These are phyloP conservation scores for Cheilosia urbana DNA, from an alignment of 2,888 invertebrate species.

Conservation along the genomic window DNA sequence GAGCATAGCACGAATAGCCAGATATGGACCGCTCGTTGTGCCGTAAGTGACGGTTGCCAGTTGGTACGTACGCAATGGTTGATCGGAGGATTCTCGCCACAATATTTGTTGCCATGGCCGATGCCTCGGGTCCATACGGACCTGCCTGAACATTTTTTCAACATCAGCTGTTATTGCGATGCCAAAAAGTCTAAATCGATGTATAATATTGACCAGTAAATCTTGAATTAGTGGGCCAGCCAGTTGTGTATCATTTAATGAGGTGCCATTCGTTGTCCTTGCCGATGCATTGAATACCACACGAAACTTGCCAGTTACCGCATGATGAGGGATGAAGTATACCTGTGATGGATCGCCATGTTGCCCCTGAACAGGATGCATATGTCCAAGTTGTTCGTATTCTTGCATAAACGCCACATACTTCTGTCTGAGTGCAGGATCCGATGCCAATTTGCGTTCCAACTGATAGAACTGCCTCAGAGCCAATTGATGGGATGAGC, in stretches of 20 bases:
- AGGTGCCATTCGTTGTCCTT: slow-evolving; percentile 11
- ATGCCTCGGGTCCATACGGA: slow-evolving; percentile 11
- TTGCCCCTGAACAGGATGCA: neutral
- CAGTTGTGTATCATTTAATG: slow-evolving; percentile 13
- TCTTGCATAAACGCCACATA: neutral
- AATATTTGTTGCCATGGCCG: slow-evolving; percentile 18
- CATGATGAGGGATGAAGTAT: slow-evolving; percentile 57
- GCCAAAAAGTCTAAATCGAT: slow-evolving; percentile 6
- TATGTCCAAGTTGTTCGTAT: slow-evolving; percentile 8
- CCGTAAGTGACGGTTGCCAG: too few relatives aligned
- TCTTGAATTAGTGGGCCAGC: slow-evolving; percentile 6
- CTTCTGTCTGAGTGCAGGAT: neutral
- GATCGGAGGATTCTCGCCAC: neutral
- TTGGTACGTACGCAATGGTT: too few relatives aligned
- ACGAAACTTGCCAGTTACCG: slow-evolving; percentile 48
- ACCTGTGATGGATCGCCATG: slow-evolving; percentile 7
- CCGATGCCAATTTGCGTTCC: slow-evolving; percentile 1
- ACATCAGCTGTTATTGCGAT: slow-evolving; percentile 15
- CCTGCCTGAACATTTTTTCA: slow-evolving; percentile 12
- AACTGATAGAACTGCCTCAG: neutral
- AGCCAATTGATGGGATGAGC: slow-evolving; percentile 26
- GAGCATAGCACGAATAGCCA: neutral
- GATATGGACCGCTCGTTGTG: slow-evolving; percentile 5
- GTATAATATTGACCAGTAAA: slow-evolving; percentile 5
- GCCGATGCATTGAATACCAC: slow-evolving; percentile 56